phyloP scores from a whole-genome alignment of 53 echinoderm and acorn worm genomes.

The Henricia sp. region DNA sequence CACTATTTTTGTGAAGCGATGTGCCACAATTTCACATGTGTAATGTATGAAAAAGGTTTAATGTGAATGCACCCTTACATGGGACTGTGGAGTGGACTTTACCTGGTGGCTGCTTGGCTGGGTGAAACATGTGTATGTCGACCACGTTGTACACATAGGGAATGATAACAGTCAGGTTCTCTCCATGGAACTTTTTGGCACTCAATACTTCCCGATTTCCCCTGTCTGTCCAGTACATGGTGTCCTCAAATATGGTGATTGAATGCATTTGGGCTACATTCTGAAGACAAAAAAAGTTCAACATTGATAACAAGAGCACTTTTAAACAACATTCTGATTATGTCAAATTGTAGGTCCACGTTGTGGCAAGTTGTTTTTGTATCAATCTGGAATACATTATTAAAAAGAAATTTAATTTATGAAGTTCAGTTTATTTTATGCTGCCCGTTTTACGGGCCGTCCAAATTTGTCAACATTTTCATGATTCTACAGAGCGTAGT shows the following conservation, averaged over 20 bases:
- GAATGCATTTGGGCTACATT: conserved; percentile 20
- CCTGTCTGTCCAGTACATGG: conserved; percentile 69
- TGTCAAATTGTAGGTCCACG: neutral
- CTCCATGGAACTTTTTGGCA: conserved; percentile 62
- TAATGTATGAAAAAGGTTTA: no score
- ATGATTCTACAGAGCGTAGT: no score
- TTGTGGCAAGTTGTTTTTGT: no score
- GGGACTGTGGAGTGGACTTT: no score
- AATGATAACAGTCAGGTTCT: conserved; percentile 23
- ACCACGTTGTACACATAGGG: neutral
- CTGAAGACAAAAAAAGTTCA: conserved; percentile 2
- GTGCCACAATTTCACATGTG: no score
- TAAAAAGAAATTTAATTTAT: no score
- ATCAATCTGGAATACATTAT: no score
- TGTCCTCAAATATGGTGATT: conserved; percentile 74
- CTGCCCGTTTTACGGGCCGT: no score
- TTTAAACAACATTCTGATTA: neutral
- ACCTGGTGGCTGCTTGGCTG: conserved; percentile 72
- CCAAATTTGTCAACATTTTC: no score
- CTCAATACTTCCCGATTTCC: neutral
- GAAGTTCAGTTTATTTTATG: no score
- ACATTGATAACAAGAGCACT: neutral
- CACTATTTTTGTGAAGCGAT: no score
- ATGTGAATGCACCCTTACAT: no score
- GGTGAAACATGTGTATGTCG: conserved; percentile 54